Evolutionary conservation across 1,140 invertebrate genomes (phyloP).

Genomic region (Drosophila insularis): DNA sequence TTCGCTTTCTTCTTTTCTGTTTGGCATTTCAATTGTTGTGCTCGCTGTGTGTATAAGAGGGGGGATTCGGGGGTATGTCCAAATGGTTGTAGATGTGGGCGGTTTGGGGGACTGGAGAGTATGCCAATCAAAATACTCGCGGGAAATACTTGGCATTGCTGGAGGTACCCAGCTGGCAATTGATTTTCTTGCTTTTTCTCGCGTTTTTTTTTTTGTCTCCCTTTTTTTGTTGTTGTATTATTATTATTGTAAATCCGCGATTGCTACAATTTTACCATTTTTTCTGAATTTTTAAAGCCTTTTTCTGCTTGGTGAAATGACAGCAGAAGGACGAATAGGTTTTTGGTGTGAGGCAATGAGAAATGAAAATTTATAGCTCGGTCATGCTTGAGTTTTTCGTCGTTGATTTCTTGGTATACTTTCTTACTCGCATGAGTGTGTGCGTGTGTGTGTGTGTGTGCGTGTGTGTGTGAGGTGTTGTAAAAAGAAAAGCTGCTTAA

Average conservation of each 20-base stretch:
- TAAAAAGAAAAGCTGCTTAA: slow-evolving; percentile 12
- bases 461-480: background rate
- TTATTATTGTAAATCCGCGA: slow-evolving; percentile 41
- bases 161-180: slow-evolving; percentile 57
- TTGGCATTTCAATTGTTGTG: slow-evolving; percentile 73
- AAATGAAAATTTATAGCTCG: slow-evolving; percentile 8
- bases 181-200: slow-evolving; percentile 52
- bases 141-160: slow-evolving; percentile 72
- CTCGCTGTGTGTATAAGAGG: slow-evolving; percentile 10
- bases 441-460: too few relatives aligned
- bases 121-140: slow-evolving; percentile 77
- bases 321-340: background rate
- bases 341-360: background rate
- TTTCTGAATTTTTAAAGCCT: slow-evolving; percentile 4
- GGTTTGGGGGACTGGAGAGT: slow-evolving; percentile 30
- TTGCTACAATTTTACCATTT: slow-evolving; percentile 10
- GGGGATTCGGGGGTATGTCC: background rate
- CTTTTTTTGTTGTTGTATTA: slow-evolving; percentile 11
- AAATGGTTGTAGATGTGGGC: background rate
- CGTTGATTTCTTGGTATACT: slow-evolving; percentile 1
- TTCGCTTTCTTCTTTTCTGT: slow-evolving; percentile 38
- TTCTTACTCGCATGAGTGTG: background rate
- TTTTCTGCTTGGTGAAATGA: slow-evolving; percentile 5
- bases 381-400: slow-evolving; percentile 1
- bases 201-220: slow-evolving; percentile 33